Percentiles rank a stretch among this genome's conserved stretches.
phyloP scores from a whole-genome alignment of 2,113 vertebrate genomes.

The Murina feae region DNA sequence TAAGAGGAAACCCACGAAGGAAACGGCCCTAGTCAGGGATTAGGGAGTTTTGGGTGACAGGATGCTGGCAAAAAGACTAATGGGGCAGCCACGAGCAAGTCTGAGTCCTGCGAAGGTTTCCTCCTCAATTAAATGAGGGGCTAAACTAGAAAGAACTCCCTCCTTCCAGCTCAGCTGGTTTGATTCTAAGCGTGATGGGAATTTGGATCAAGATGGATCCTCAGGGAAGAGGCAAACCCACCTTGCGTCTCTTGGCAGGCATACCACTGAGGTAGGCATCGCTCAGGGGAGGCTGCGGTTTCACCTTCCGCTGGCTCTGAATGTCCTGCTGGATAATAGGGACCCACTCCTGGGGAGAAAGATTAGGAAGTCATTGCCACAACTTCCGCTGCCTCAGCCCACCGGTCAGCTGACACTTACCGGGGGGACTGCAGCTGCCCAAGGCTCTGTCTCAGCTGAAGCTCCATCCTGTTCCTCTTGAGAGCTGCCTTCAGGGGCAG shows the following conservation, averaged over 20 bases:
- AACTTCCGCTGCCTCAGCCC: background rate
- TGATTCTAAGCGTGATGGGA: background rate
- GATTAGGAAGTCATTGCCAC: background rate
- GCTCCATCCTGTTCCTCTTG: constrained; percentile 79
- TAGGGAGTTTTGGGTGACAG: background rate
- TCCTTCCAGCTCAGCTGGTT: background rate
- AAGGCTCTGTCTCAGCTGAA: constrained; percentile 84
- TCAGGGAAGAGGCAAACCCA: constrained; percentile 55
- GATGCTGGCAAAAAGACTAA: background rate
- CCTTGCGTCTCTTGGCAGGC: constrained; percentile 95
- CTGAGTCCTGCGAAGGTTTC: background rate
- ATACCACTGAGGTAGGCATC: constrained; percentile 94
- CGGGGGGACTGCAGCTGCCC: constrained; percentile 90
- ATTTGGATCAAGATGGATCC: background rate
- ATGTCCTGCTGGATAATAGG: constrained; percentile 93
- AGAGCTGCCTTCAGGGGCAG: constrained; percentile 74
- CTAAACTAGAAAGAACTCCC: background rate
- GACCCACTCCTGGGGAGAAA: constrained; percentile 88
- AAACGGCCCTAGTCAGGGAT: background rate
- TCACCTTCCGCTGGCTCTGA: constrained; percentile 92
- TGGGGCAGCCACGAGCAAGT: background rate
- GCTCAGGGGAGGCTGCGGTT: constrained; percentile 91
- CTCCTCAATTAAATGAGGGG: background rate
- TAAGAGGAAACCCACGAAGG: background rate
- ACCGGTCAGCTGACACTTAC: constrained; percentile 78